Base-by-base conservation (phyloP, 2,888 invertebrate genomes). In the Xylocampa areola region DNA sequence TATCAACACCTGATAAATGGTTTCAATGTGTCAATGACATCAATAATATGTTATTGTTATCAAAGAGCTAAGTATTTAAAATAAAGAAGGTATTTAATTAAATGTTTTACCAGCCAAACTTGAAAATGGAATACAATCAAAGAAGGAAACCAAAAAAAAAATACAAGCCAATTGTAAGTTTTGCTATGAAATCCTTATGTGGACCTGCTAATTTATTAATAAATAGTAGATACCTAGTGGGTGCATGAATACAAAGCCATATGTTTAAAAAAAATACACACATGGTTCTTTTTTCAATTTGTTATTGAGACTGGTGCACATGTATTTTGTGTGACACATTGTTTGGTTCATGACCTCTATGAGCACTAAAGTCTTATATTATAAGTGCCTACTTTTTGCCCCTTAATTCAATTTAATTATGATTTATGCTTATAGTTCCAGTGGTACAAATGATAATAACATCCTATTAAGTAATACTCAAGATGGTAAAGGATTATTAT, bases 361-460 rank as follows among this genome's bases (percentile, higher is more conserved):
- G 13, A 16, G 27, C 44, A 45, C 27, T 39, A 10, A 49, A 45
- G 33, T 16, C 21, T 21, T 45, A 48, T 35, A 36, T 45, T 19
- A 45, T 48, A 33, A 30, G 11, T 19, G 33, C 35, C 41, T 49
- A 45, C 35, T 39, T 47, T 39, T 47, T 29, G 49, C 19, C 68
- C 52, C 21, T 32, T 70, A 57, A 66, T 60, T 49, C 16, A 62
- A 67, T 59, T 50, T 47, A 49, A 68, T 66, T 25, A 64, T 64
- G 44, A 69, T 66, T 60, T 60, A 66, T 43, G 16, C 35, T 14
- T 41, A 13, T 33, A 16, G 32, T 8, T 41, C 27, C 25, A 30
- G 4, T 50, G 40, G 8, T 57, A 51, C 40, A 13, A 32, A 61
- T 50, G 41, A 51, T 54, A 52, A 40, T 33, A 57, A 37, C 17